A percentile compares a stretch with the other conserved stretches of the same genome.
phyloP scores from a whole-genome alignment of 2,797 vertebrate genomes.

The Ctenopoma kingsleyae region DNA sequence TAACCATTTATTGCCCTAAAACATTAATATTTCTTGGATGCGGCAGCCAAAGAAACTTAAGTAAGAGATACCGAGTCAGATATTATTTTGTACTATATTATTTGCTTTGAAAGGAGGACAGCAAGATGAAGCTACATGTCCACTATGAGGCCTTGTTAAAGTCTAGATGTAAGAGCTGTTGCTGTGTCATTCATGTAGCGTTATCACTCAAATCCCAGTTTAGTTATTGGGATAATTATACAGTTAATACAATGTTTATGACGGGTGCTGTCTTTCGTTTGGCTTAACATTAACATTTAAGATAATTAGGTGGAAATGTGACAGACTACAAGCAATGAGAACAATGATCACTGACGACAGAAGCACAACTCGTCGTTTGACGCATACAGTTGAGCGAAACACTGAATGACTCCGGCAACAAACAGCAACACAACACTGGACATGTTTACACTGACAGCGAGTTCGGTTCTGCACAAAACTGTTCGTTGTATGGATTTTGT shows the following conservation, averaged over 20 bases:
- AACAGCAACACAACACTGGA: conserved; percentile 18
- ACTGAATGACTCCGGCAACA: conserved; percentile 25
- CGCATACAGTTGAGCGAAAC: conserved; percentile 41
- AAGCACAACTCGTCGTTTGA: conserved; percentile 25
- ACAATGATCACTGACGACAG: conserved; percentile 45
- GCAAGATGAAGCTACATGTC: conserved; percentile 12
- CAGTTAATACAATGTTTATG: neutral
- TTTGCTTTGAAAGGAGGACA: neutral
- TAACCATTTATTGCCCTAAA: neutral
- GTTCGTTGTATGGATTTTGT: neutral
- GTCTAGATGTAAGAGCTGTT: neutral
- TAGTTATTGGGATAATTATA: neutral
- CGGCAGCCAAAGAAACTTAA: neutral
- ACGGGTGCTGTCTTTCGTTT: conserved; percentile 46
- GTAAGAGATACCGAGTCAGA: no score
- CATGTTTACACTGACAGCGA: neutral
- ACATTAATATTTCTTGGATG: no score
- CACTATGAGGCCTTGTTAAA: neutral
- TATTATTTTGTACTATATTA: neutral
- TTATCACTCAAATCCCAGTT: neutral
- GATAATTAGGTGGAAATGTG: conserved; percentile 41
- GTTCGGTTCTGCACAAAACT: neutral
- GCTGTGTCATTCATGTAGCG: neutral
- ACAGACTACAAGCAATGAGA: conserved; percentile 48
- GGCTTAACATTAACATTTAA: conserved; percentile 32